Percentiles rank a stretch among this genome's conserved stretches.
Evolutionary conservation across 2,797 vertebrate species (phyloP).

Genomic region (Eupleurogrammus muticus): DNA sequence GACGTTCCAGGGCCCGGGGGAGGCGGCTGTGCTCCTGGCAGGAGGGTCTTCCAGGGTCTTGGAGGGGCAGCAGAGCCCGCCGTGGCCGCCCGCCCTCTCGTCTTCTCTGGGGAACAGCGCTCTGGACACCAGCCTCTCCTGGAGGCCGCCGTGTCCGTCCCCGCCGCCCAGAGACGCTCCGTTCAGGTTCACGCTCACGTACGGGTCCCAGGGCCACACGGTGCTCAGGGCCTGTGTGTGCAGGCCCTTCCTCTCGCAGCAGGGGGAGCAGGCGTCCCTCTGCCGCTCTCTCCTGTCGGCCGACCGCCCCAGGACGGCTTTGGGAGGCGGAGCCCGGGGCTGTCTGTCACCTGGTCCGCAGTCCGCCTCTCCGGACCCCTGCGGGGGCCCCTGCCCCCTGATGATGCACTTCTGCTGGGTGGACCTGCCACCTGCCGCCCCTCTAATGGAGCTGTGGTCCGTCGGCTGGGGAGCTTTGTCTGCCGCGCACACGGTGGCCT

Average conservation of each 20-base stretch:
- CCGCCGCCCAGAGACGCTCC: constrained; percentile 80
- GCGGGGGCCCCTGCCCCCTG: constrained; percentile 81
- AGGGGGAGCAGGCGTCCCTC: constrained; percentile 77
- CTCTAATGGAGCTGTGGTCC: constrained; percentile 79
- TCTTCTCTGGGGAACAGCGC: constrained; percentile 78
- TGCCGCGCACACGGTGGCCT: constrained; percentile 89
- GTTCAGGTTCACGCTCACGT: constrained; percentile 76
- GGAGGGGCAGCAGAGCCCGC: constrained; percentile 77
- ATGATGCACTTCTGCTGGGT: constrained; percentile 86
- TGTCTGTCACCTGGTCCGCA: constrained; percentile 74
- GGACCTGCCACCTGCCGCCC: constrained; percentile 89
- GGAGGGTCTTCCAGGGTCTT: constrained; percentile 77
- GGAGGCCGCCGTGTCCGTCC: constrained; percentile 75
- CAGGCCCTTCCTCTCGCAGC: constrained; percentile 84
- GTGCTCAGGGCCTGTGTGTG: constrained; percentile 74
- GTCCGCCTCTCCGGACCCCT: constrained; percentile 78
- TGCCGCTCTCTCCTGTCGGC: constrained; percentile 79
- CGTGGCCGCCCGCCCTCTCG: constrained; percentile 78
- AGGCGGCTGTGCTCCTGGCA: constrained; percentile 86
- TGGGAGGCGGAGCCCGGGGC: constrained; percentile 82
- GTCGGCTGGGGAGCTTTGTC: constrained; percentile 81
- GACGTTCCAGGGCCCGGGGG: constrained; percentile 91
- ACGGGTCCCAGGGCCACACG: constrained; percentile 80
- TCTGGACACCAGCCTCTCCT: constrained; percentile 86
- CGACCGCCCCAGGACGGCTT: constrained; percentile 79